These are phyloP conservation scores for Drosophila seclusa DNA, from an alignment of 2,888 invertebrate genomes.

Conservation along the genomic window DNA sequence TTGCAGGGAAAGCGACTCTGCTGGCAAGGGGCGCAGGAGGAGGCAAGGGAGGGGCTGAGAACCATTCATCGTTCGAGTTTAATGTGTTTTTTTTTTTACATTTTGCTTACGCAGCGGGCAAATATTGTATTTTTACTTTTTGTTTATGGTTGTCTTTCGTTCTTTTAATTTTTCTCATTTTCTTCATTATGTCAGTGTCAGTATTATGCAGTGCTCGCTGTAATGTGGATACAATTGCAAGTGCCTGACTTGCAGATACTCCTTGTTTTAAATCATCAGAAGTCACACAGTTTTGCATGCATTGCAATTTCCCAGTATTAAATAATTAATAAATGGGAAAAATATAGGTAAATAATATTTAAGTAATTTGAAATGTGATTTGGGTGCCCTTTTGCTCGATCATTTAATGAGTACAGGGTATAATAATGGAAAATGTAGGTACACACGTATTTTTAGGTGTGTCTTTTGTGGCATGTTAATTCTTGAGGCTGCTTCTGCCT, in stretches of 20 bases:
- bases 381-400: background rate
- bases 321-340: background rate
- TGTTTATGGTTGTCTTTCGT: constrained; percentile 14
- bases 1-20: constrained; percentile 44
- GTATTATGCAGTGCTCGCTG: constrained; percentile 44
- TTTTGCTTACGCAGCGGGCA: constrained; percentile 39
- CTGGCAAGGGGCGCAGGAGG: background rate
- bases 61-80: constrained; percentile 59
- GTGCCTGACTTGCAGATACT: background rate
- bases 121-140: constrained; percentile 26
- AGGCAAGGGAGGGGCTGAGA: constrained; percentile 2
- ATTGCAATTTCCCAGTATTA: background rate
- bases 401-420: background rate
- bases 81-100: constrained; percentile 23
- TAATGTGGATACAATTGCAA: constrained; percentile 22
- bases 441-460: constrained; percentile 1
- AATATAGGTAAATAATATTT: background rate
- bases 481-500: constrained; percentile 27
- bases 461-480: constrained; percentile 33
- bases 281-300: background rate
- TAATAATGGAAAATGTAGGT: constrained; percentile 36
- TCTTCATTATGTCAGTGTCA: constrained; percentile 60
- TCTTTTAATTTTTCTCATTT: constrained; percentile 27
- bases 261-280: background rate
- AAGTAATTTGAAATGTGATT: background rate